Evolutionary conservation across 1,140 invertebrate genomes (phyloP), one percentile per base, ranked within the genome.

Genomic region (Pararge aegeria): DNA sequence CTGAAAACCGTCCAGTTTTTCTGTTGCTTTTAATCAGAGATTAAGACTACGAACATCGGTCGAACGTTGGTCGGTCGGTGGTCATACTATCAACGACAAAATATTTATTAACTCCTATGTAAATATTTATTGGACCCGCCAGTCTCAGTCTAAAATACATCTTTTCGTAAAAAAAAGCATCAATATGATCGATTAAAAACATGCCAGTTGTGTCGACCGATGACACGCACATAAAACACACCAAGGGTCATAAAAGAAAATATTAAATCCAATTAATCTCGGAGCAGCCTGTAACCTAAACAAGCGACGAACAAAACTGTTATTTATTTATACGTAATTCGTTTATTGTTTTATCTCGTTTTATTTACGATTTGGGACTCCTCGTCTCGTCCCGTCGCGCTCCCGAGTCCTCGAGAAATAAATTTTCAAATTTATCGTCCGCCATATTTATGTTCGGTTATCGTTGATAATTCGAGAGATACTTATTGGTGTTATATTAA

Each of bases 301-400:
- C 70, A 77, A 66, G 70, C 61, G 51, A 66, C 66, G 70, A 72
- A 86, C 83, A 86, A 85, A 86, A 78, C 75, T 80, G 75, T 82
- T 79, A 78, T 86, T 87, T 87, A 84, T 88, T 79, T 81, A 75
- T 75, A 83, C 75, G 74, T 85, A 85, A 85, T 88, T 75, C 82
- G 78, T 87, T 88, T 88, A 88, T 88, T 88, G 83, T 88, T 87
- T 88, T 88, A 88, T 87, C 83, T 86, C 70, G 66, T 69, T 78
- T 80, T 83, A 86, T 88, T 88, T 88, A 88, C 70, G 85, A 78
- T 57, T 70, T 51, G 75, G 70, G 71, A 76, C 66, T 69, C 52
- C 61, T 58, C 68, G 60, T 61, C 62, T 68, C 63, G 56, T 58
- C 48, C 73, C 70, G 71, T 68, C 76, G 68, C 70, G 73, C 75